Evolutionary conservation across 2,797 vertebrate species (phyloP), one percentile per base, ranked within the genome.

Genomic region (Brachyrhaphis roseni): DNA sequence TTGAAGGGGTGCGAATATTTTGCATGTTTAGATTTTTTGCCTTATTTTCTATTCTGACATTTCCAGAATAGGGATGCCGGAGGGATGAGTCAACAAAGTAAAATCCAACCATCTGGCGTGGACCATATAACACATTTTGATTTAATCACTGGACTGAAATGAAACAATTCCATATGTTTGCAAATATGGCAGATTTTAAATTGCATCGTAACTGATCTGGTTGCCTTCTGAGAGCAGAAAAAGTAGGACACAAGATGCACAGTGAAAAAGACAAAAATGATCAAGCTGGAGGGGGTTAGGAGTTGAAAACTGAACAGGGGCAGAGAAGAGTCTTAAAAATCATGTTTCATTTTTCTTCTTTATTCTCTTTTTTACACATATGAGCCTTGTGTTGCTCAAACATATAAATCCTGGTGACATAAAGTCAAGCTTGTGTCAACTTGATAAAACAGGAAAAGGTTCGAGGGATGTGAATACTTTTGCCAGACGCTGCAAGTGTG

Each of bases 401-500:
- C 12, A 34, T 8, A 1, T 13, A 20, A 36, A 36, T 36, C 34
- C 20, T 39, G 36, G 5, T 26, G 39, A 68, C 39, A 68, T 28
- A 45, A 23, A 70, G 26, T 43, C 26, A 16, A 45, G 68, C 5
- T 71, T 45, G 2, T n/a, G 68, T 26, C 10, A 71, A 16, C 26
- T 46, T 26, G 39, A 43, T 23, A 43, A 43, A 75, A 75, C 23
- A 57, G 13, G n/a, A 75, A 57, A 36, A 18, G n/a, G 23, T n/a
- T 39, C 1, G 26, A 41, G 26, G n/a, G 26, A 28, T 76, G 57
- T 31, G 26, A 47, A 47, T 46, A 23, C 16, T 62, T 70, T 20
- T 59, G 41, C 57, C 55, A 16, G 20, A 20, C 41, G 57, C 49
- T 74, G 75, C n/a, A 64, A 74, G 74, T 85, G 55, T 77, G 66